A percentile compares a stretch with the other conserved stretches of the same genome.
These are phyloP conservation scores for Siderastrea radians DNA, from an alignment of 92 coral and sea anemone species.

Conservation along the genomic window DNA sequence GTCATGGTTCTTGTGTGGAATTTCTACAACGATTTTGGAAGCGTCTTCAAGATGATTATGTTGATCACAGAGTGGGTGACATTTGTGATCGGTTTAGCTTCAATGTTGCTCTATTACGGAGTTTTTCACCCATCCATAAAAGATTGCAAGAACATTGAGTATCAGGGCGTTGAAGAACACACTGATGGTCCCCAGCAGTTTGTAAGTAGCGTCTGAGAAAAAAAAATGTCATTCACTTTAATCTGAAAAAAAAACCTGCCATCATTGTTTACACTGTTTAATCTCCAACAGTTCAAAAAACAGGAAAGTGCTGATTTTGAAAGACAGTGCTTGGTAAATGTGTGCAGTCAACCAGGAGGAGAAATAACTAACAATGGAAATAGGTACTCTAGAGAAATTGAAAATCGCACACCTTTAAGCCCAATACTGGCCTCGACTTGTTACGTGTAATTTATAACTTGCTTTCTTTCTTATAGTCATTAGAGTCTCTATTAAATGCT, in stretches of 20 bases:
- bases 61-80: constrained; percentile 43
- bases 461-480: no score
- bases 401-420: no score
- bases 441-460: no score
- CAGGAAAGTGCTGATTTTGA: no score
- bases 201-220: not conserved
- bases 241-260: no score
- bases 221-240: not conserved
- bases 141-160: not conserved
- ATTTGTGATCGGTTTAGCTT: constrained; percentile 49
- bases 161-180: not conserved
- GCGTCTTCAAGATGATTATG: constrained; percentile 8
- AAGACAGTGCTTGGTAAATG: no score
- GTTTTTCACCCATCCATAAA: constrained; percentile 46
- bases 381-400: no score
- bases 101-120: constrained; percentile 47
- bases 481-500: no score
- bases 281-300: not conserved
- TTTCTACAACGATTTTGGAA: constrained; percentile 21
- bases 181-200: not conserved
- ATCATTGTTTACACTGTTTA: no score
- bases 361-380: no score
- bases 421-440: no score
- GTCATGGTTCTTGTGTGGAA: constrained; percentile 36
- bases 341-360: no score